Evolutionary conservation across 2,888 invertebrate genomes (phyloP).

Genomic region (Eupsilia transversa): DNA sequence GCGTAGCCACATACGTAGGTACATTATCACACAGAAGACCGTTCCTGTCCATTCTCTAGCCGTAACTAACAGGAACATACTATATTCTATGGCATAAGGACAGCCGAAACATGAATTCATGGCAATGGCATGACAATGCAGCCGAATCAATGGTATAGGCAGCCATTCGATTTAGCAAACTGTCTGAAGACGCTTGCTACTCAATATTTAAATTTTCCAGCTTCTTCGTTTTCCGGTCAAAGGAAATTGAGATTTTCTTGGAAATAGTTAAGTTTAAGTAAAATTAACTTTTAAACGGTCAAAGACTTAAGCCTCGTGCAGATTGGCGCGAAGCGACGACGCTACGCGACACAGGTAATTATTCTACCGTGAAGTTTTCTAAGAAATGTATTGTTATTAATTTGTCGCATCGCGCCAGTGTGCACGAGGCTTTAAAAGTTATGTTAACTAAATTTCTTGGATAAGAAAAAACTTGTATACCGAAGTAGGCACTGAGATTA

Average conservation of each 20-base stretch:
- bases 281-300: background rate
- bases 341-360: too few relatives aligned
- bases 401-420: too few relatives aligned
- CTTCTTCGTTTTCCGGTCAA: background rate
- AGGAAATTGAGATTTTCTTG: conserved; percentile 9
- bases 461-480: too few relatives aligned
- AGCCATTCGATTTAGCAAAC: conserved; percentile 17
- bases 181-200: background rate
- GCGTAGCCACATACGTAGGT: background rate
- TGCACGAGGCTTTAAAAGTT: too few relatives aligned
- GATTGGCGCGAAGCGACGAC: too few relatives aligned
- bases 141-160: conserved; percentile 19
- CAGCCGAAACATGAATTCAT: conserved; percentile 31
- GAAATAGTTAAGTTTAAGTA: background rate
- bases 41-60: background rate
- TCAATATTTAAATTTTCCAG: conserved; percentile 23
- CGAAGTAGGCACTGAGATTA: too few relatives aligned
- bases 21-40: background rate
- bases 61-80: background rate
- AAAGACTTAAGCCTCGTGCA: too few relatives aligned
- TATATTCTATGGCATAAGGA: background rate
- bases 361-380: too few relatives aligned
- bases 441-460: too few relatives aligned
- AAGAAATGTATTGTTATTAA: too few relatives aligned
- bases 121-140: conserved; percentile 29